phyloP scores from a whole-genome alignment of 1,140 invertebrate species.

The Megalonaias nervosa region DNA sequence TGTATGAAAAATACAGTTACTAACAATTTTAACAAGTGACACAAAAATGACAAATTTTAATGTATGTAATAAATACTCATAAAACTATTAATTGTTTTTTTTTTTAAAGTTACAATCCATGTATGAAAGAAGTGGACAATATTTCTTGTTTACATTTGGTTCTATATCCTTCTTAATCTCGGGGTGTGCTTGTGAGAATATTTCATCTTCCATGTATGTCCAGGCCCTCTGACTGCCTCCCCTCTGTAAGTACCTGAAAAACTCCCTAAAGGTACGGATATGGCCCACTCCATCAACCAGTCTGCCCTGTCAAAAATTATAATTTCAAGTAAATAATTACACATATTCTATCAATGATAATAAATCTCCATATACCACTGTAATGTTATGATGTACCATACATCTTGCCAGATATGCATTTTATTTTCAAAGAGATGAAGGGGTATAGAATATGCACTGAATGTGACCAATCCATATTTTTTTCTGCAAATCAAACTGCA shows the following conservation, averaged over 20 bases:
- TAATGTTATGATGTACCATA: too few relatives aligned
- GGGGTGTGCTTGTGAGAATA: constrained; percentile 61
- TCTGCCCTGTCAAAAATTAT: constrained; percentile 32
- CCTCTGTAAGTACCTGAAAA: constrained; percentile 43
- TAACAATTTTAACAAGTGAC: neutral
- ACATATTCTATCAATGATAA: too few relatives aligned
- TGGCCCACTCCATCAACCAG: constrained; percentile 41
- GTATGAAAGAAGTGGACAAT: neutral
- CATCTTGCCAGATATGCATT: too few relatives aligned
- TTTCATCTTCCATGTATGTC: constrained; percentile 69
- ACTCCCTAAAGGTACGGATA: constrained; percentile 47
- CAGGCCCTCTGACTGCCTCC: constrained; percentile 42
- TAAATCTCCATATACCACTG: too few relatives aligned
- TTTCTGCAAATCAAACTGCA: too few relatives aligned
- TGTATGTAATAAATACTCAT: neutral
- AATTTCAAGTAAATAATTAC: too few relatives aligned
- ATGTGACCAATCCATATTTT: too few relatives aligned
- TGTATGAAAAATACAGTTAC: neutral
- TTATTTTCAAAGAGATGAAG: too few relatives aligned
- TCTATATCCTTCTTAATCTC: constrained; percentile 57
- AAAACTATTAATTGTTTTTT: neutral
- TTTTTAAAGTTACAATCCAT: neutral
- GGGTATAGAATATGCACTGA: too few relatives aligned
- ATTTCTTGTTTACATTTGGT: constrained; percentile 48
- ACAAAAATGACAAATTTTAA: neutral